Conservation (phyloP, 2,797 vertebrate species). For the Babyrousa celebensis region DNA sequence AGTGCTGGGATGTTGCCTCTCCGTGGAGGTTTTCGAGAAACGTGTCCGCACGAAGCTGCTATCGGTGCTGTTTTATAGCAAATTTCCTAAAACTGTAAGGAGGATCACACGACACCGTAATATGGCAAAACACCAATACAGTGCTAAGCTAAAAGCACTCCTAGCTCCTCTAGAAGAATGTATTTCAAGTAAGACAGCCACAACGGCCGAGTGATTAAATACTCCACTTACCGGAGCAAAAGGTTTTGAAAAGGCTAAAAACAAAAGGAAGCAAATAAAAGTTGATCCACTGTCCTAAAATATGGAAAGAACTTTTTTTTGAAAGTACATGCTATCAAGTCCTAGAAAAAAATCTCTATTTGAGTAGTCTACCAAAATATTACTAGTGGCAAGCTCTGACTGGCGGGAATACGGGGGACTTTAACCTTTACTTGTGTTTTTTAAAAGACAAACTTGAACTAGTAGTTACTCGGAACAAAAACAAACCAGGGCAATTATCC, state of each 20-base stretch:
- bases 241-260: conserved; percentile 31
- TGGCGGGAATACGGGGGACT: not conserved
- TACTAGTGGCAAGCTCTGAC: not conserved
- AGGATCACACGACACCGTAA: not conserved
- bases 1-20: not conserved
- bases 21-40: not conserved
- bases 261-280: conserved; percentile 28
- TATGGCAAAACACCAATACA: not conserved
- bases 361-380: not conserved
- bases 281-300: not conserved
- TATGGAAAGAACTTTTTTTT: not conserved
- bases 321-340: not conserved
- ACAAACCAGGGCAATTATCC: not conserved
- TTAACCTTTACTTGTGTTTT: not conserved
- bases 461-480: not conserved
- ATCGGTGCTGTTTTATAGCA: not conserved
- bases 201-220: not conserved
- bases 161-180: not conserved
- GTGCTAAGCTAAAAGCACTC: not conserved
- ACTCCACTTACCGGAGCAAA: not conserved
- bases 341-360: not conserved
- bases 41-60: not conserved
- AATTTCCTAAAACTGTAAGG: not conserved
- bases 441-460: conserved; percentile 6
- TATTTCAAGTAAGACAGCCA: not conserved